Evolutionary conservation across 2,888 invertebrate species (phyloP), one percentile per base, ranked within the genome.

Genomic region (Pheosia gnoma): DNA sequence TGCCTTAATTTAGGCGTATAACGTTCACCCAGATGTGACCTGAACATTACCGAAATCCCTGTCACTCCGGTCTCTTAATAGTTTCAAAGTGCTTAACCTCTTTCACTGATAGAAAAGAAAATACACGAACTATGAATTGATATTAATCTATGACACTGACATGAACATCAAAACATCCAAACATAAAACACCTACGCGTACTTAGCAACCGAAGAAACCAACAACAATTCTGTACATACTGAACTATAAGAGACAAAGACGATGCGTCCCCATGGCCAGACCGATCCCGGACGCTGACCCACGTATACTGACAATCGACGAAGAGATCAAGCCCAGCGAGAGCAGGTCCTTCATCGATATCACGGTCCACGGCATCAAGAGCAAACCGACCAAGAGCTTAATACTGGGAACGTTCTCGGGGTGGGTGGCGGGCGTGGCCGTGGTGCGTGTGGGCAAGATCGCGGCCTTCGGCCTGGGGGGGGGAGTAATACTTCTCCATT

Each of bases 401-500:
- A 60, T 87, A 7, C 53, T 90, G 11, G 93, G 93, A 0, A 90
- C 91, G 0, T 13, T 86, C 0, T 72, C 84, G 9, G 92, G 93
- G 0, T 92, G 97, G 97, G 82, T 96, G 37, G 95, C 97, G 9
- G 98, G 98, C 10, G 95, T 96, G 71, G 87, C 97, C 13, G 95
- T 96, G 39, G 95, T 96, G 89, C 97, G 96, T 89, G 95, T 98
- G 59, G 98, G 98, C 0, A 98, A 98, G 90, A 94, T 96, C 25
- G 97, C 97, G 0, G 98, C 98, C 0, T 95, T 97, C 63, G 97
- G 98, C 0, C 91, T 98, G 51, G 98, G 98, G 47, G 98, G 98
- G 8, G 96, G 98, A 38, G 95, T 98, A 37, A 95, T 99, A 61
- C 90, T 98, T 11, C 89, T 98, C 45, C 97, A 98, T 94, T 94